phyloP scores from a whole-genome alignment of 2,888 invertebrate species.

The Tipula lateralis region DNA sequence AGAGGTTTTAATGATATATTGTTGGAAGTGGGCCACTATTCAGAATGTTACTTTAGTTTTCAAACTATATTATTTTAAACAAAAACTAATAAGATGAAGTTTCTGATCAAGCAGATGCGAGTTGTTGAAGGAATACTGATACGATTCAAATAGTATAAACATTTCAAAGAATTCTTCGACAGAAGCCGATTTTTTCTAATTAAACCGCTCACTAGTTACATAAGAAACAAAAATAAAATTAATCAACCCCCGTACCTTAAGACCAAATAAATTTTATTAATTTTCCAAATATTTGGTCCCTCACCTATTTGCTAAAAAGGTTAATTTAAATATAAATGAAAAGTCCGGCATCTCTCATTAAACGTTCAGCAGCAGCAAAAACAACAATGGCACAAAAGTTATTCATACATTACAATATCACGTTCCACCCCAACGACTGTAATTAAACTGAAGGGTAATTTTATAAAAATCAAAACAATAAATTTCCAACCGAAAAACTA shows the following conservation, averaged over 20 bases:
- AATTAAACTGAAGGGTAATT: neutral
- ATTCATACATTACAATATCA: neutral
- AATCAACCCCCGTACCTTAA: neutral
- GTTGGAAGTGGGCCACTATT: no score
- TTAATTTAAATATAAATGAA: neutral
- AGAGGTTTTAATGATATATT: no score
- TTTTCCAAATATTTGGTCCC: neutral
- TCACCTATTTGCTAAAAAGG: neutral
- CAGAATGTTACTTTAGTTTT: no score
- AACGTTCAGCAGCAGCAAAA: no score
- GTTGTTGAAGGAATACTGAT: no score
- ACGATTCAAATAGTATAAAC: no score
- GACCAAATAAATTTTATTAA: neutral
- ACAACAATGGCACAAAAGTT: neutral
- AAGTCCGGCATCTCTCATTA: neutral
- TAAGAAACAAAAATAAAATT: neutral
- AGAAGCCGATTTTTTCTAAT: no score
- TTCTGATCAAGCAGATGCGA: no score
- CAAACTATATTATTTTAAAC: no score
- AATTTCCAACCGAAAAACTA: slow-evolving; percentile 8
- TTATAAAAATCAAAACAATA: slow-evolving; percentile 1
- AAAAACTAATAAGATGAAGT: no score
- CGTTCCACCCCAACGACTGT: neutral
- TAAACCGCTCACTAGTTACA: no score
- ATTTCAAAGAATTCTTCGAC: no score